Conservation (phyloP, 2,888 invertebrate genomes). For the Brachylomia viminalis region DNA sequence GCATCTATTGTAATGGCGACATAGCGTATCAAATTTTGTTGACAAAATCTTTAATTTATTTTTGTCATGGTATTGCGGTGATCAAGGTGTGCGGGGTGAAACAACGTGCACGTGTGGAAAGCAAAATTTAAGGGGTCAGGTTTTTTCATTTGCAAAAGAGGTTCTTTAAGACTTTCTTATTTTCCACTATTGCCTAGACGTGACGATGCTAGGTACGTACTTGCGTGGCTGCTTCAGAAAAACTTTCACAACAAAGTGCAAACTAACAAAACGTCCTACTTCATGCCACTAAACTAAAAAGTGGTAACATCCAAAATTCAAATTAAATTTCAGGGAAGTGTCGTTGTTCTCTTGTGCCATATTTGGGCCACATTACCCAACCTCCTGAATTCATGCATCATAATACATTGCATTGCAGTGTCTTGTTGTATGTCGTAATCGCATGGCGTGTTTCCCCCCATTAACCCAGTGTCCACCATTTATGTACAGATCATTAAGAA, state of each 20-base stretch:
- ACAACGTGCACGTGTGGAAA: background rate
- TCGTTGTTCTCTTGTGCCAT: slow-evolving; percentile 59
- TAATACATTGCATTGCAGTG: slow-evolving; percentile 67
- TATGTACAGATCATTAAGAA: slow-evolving; percentile 58
- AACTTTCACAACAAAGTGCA: background rate
- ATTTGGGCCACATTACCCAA: slow-evolving; percentile 71
- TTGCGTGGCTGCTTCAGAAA: background rate
- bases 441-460: slow-evolving; percentile 52
- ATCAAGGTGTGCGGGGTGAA: background rate
- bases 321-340: slow-evolving; percentile 6
- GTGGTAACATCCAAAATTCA: slow-evolving; percentile 14
- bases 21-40: background rate
- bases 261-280: background rate
- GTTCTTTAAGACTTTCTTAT: background rate
- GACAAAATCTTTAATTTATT: background rate
- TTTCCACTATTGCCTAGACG: background rate
- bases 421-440: slow-evolving; percentile 48
- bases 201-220: too few species aligned
- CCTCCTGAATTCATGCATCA: slow-evolving; percentile 71
- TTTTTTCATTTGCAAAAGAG: background rate
- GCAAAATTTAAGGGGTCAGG: background rate
- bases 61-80: background rate
- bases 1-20: background rate
- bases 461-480: slow-evolving; percentile 54
- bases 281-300: background rate